phyloP scores from a whole-genome alignment of 2,797 vertebrate species.

The Myotis findleyi region DNA sequence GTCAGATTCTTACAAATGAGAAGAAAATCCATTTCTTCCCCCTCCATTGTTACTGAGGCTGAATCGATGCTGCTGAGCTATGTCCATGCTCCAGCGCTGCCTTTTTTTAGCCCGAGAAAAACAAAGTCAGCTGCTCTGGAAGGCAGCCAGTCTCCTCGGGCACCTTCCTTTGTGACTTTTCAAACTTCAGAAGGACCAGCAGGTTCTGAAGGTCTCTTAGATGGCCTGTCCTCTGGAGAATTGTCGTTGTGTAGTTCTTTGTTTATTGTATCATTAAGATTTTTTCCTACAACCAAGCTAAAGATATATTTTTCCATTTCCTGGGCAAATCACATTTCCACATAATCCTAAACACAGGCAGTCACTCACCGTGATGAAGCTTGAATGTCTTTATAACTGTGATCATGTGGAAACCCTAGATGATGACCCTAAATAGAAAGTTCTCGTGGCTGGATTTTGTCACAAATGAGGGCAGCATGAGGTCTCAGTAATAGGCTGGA shows the following conservation, averaged over 20 bases:
- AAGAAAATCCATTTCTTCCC: not conserved
- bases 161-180: slow-evolving; percentile 66
- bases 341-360: slow-evolving; percentile 54
- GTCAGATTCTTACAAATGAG: not conserved
- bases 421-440: slow-evolving; percentile 57
- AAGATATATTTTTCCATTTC: slow-evolving; percentile 74
- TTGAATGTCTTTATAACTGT: slow-evolving; percentile 41
- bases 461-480: not conserved
- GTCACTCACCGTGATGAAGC: not conserved
- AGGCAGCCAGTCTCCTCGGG: slow-evolving; percentile 40
- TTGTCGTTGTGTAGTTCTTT: not conserved
- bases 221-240: slow-evolving; percentile 52
- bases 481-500: not conserved
- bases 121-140: slow-evolving; percentile 63
- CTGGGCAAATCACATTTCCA: slow-evolving; percentile 61
- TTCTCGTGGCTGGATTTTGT: slow-evolving; percentile 42
- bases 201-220: slow-evolving; percentile 6
- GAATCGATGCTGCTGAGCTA: not conserved
- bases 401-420: not conserved
- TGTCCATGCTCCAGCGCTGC: not conserved
- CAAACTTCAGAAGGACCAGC: slow-evolving; percentile 68
- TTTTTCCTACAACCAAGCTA: slow-evolving; percentile 56
- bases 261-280: slow-evolving; percentile 67
- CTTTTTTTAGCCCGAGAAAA: slow-evolving; percentile 51
- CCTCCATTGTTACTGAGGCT: not conserved